phyloP scores from a whole-genome alignment of 2,888 invertebrate species.

The Timema podura region DNA sequence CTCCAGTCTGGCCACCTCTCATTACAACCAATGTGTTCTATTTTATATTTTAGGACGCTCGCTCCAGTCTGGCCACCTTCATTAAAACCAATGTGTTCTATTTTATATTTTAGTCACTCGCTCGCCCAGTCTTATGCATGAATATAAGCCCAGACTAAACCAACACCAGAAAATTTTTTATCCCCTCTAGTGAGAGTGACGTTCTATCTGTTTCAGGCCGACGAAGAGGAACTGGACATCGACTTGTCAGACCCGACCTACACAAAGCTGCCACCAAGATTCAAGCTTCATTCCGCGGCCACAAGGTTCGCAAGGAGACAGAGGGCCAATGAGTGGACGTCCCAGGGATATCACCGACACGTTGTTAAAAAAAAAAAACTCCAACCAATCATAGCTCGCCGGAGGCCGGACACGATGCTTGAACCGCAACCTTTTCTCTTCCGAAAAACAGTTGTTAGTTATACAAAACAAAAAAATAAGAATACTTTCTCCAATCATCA shows the following conservation, averaged over 20 bases:
- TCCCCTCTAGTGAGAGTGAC: too few species aligned
- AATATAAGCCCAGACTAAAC: too few species aligned
- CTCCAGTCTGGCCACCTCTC: too few species aligned
- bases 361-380: not conserved
- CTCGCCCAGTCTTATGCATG: too few species aligned
- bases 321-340: slow-evolving; percentile 48
- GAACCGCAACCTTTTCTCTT: slow-evolving; percentile 15
- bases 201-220: slow-evolving; percentile 29
- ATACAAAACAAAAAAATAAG: slow-evolving; percentile 7
- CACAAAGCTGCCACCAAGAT: slow-evolving; percentile 90
- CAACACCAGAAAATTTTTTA: too few species aligned
- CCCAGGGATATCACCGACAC: slow-evolving; percentile 54
- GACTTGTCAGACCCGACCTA: slow-evolving; percentile 80
- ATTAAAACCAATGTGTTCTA: too few species aligned
- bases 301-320: slow-evolving; percentile 77
- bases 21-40: too few species aligned
- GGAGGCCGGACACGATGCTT: slow-evolving; percentile 61
- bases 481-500: not conserved
- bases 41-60: too few species aligned
- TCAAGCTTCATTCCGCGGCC: slow-evolving; percentile 87
- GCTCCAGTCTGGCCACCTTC: too few species aligned
- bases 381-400: slow-evolving; percentile 50
- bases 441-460: not conserved
- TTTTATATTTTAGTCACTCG: too few species aligned
- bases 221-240: slow-evolving; percentile 73